phyloP scores from a whole-genome alignment of 2,113 vertebrate species.

The Zapornia atra region DNA sequence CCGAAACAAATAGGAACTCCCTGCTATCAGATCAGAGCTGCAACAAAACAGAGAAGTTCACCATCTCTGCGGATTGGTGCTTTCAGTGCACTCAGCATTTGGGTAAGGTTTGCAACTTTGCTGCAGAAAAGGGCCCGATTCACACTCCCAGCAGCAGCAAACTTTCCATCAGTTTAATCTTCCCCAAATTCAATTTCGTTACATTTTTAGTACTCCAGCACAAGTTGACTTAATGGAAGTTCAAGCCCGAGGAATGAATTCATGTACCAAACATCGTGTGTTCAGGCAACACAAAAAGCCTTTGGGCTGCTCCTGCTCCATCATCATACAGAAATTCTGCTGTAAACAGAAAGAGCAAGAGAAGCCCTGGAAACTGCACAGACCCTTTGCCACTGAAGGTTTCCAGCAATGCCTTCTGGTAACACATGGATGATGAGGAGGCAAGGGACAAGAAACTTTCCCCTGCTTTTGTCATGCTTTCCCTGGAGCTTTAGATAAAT shows the following conservation, averaged over 20 bases:
- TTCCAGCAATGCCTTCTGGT: not conserved
- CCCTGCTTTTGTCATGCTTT: not conserved
- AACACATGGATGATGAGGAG: not conserved
- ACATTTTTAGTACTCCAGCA: not conserved
- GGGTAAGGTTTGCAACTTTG: not conserved
- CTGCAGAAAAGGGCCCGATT: not conserved
- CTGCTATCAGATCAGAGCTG: not conserved
- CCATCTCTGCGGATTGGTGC: rapidly evolving
- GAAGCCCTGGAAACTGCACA: not conserved
- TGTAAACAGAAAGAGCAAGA: not conserved
- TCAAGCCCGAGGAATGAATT: not conserved
- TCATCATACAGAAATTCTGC: not conserved
- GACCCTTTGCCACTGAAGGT: not conserved
- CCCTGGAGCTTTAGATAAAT: not conserved
- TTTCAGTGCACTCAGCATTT: not conserved
- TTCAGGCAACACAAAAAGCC: not conserved
- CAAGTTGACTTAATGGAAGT: not conserved
- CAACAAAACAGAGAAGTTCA: not conserved
- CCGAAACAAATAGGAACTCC: not conserved
- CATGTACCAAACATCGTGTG: rapidly evolving
- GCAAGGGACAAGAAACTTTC: not conserved
- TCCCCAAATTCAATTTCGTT: not conserved
- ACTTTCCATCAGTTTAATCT: not conserved
- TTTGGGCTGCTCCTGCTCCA: not conserved
- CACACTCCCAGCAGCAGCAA: not conserved